Evolutionary conservation across 92 coral and sea anemone species (phyloP).

Genomic region (Blastomussa wellsi): DNA sequence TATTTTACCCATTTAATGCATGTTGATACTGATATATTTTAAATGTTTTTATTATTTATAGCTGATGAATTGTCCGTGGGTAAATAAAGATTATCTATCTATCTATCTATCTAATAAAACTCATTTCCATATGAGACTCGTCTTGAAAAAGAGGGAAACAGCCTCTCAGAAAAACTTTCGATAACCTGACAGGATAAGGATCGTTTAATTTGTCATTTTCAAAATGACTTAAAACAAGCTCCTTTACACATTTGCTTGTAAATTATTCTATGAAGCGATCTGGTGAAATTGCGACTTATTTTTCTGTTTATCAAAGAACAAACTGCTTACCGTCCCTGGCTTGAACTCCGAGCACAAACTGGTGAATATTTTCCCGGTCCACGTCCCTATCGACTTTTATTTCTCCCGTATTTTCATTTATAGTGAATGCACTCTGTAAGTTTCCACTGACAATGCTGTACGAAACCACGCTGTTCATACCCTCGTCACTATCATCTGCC

Average conservation of each 20-base stretch:
- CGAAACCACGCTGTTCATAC: conserved; percentile 68
- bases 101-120: no score
- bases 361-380: conserved; percentile 77
- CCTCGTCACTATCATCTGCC: conserved; percentile 74
- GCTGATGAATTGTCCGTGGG: no score
- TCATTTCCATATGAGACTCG: no score
- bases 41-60: no score
- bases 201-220: background rate
- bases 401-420: conserved; percentile 62
- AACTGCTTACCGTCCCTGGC: conserved; percentile 80
- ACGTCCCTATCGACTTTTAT: conserved; percentile 71
- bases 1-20: no score
- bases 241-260: background rate
- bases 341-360: conserved; percentile 81
- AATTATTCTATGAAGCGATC: background rate
- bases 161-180: no score
- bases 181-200: no score
- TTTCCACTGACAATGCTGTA: conserved; percentile 93
- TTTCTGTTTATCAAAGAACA: background rate
- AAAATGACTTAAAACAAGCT: background rate
- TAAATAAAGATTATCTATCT: no score
- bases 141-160: no score
- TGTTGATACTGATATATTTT: no score
- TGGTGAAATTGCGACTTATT: background rate
- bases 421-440: conserved; percentile 56